Evolutionary conservation across 1,140 invertebrate genomes (phyloP), one percentile per base, ranked within the genome.

Genomic region (Trichonephila inaurata): DNA sequence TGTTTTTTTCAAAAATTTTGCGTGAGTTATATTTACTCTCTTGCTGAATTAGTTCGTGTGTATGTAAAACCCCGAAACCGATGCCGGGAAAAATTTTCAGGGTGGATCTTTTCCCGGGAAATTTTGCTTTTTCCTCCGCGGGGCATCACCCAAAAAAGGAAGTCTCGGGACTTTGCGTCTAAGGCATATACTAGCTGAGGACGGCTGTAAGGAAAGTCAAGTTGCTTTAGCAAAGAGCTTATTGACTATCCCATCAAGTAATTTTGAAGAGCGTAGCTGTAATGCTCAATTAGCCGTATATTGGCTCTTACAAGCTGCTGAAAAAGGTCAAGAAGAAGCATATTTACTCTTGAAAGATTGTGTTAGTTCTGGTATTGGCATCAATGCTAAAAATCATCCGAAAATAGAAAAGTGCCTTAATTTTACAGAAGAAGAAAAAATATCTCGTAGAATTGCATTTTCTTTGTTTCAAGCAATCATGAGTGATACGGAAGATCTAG

Each of bases 271-370:
- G 85, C 96, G 96, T 94, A 96, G 96, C 94, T 97, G 97, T 95
- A 97, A 97, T 96, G 97, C 96, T 14, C 96, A 96, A 66, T 95
- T 97, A 92, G 98, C 98, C 0, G 97, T 99, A 66, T 97, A 98
- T 95, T 99, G 98, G 98, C 95, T 99, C 10, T 97, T 98, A 21
- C 97, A 97, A 96, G 98, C 98, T 1, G 98, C 98, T 0, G 97
- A 98, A 95, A 98, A 98, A 95, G 98, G 98, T 4, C 98, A 98
- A 95, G 96, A 97, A 94, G 98, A 98, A 95, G 98, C 98, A 6
- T 98, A 98, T 40, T 97, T 97, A 91, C 96, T 98, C 94, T 96
- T 99, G 60, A 96, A 97, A 95, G 96, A 98, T 95, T 98, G 98
- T 96, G 97, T 98, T 66, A 96, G 97, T 44, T 97, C 97, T 58